Conservation (phyloP, 64 coral and sea anemone genomes). For the Astreopora myriophthalma region DNA sequence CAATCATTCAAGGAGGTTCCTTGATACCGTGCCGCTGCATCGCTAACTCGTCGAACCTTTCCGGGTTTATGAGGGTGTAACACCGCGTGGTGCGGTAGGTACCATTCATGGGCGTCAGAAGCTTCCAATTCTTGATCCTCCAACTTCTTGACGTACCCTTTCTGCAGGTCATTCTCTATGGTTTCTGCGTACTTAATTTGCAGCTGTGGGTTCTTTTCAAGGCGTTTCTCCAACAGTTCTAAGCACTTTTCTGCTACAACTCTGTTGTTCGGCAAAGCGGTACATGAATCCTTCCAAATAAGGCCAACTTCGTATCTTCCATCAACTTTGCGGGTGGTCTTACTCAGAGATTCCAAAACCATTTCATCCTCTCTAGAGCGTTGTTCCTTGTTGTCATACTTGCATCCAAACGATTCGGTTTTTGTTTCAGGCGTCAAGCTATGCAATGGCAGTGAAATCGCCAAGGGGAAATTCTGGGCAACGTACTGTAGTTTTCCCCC, state of each 20-base stretch:
- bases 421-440: slow-evolving; percentile 7
- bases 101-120: background rate
- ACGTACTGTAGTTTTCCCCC: background rate
- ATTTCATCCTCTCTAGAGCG: too few species aligned
- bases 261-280: too few species aligned
- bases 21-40: too few species aligned
- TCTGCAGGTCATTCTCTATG: too few species aligned
- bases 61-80: too few species aligned
- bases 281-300: too few species aligned
- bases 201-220: background rate
- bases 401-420: too few species aligned
- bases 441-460: slow-evolving; percentile 3
- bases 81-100: background rate
- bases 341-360: too few species aligned
- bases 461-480: background rate
- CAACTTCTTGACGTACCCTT: background rate
- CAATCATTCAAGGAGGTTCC: too few species aligned
- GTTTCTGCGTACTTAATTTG: background rate
- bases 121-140: background rate
- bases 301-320: too few species aligned
- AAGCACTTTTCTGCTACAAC: background rate
- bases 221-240: background rate
- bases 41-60: background rate
- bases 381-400: too few species aligned
- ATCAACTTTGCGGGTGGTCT: too few species aligned